Conservation (phyloP, 2,113 vertebrate genomes). For the Excalfactoria chinensis region DNA sequence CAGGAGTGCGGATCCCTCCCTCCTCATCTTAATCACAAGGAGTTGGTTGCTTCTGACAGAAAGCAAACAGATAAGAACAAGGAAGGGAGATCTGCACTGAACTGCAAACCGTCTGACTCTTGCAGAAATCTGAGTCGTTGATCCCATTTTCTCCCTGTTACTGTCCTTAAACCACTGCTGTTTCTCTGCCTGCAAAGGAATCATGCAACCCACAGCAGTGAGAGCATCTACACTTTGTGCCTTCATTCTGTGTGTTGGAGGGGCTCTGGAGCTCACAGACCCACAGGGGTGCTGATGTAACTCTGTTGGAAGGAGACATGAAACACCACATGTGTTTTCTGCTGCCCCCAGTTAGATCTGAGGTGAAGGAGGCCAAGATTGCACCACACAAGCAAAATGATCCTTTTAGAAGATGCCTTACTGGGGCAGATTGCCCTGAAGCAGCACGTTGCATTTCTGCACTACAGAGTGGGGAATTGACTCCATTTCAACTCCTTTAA, state of each 20-base stretch:
- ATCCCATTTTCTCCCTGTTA: not conserved
- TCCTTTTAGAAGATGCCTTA: not conserved
- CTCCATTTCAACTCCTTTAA: conserved; percentile 22
- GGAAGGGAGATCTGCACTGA: not conserved
- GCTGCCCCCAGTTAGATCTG: fast-evolving
- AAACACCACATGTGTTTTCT: fast-evolving
- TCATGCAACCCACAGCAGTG: fast-evolving
- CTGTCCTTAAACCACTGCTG: not conserved
- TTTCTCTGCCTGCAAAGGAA: not conserved
- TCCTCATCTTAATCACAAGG: not conserved
- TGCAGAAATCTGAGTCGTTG: not conserved
- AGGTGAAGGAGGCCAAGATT: not conserved
- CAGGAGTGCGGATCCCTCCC: not conserved
- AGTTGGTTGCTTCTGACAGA: not conserved
- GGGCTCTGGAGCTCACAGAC: not conserved
- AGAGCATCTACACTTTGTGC: not conserved
- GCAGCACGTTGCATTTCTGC: not conserved
- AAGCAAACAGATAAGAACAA: not conserved
- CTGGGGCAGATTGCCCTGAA: not conserved
- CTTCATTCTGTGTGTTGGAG: fast-evolving
- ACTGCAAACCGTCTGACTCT: not conserved
- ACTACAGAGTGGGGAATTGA: not conserved
- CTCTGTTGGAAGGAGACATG: not conserved
- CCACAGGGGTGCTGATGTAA: fast-evolving
- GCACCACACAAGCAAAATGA: not conserved